Conservation (phyloP, 2,797 vertebrate species). For the Periophthalmus magnuspinnatus region DNA sequence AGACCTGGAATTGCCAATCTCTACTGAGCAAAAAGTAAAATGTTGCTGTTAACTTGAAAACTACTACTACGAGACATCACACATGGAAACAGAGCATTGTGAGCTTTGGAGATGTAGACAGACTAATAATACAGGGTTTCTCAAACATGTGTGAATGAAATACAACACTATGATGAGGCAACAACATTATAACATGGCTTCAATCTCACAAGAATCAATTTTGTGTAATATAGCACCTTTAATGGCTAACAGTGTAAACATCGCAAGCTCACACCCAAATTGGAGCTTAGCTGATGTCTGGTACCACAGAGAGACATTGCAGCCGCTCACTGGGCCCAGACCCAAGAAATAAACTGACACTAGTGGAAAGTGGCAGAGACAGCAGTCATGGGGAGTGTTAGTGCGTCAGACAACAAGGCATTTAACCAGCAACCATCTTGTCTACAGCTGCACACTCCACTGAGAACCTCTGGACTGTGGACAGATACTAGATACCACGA, state of each 20-base stretch:
- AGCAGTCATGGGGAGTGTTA: slow-evolving; percentile 34
- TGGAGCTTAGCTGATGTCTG: slow-evolving; percentile 36
- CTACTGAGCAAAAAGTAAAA: too few relatives aligned
- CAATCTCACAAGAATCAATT: too few relatives aligned
- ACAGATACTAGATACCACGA: slow-evolving; percentile 12
- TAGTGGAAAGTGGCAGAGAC: slow-evolving; percentile 40
- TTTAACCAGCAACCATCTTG: slow-evolving; percentile 35
- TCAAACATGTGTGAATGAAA: too few relatives aligned
- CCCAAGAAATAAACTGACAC: slow-evolving; percentile 47
- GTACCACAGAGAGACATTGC: slow-evolving; percentile 59
- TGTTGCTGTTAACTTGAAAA: too few relatives aligned
- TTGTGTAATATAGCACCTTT: neutral
- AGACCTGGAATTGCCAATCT: too few relatives aligned
- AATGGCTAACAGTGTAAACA: slow-evolving; percentile 52
- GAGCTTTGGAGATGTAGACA: too few relatives aligned
- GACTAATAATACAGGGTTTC: too few relatives aligned
- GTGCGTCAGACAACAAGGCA: slow-evolving; percentile 41
- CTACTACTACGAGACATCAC: too few relatives aligned
- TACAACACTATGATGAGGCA: too few relatives aligned
- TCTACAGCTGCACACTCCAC: slow-evolving; percentile 32
- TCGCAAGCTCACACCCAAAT: slow-evolving; percentile 52
- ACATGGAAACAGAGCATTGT: too few relatives aligned
- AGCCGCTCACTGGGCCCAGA: slow-evolving; percentile 22
- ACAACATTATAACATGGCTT: too few relatives aligned
- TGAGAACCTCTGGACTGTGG: slow-evolving; percentile 37